Conservation (phyloP, 1,140 invertebrate genomes). For the Daktulosphaira vitifoliae region DNA sequence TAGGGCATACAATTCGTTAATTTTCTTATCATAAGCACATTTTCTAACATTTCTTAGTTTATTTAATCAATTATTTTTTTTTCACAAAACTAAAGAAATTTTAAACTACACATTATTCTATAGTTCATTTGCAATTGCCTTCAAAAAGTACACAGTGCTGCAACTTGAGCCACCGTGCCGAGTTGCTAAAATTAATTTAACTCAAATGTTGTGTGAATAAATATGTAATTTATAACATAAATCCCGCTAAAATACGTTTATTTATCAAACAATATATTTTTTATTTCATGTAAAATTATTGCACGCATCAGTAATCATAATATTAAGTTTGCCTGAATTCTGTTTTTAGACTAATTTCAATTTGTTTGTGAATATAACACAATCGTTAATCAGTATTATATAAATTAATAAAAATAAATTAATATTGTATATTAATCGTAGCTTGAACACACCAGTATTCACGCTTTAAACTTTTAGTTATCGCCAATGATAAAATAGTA, state of each 20-base stretch:
- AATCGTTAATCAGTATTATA: constrained; percentile 21
- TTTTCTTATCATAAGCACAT: no score
- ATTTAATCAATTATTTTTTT: no score
- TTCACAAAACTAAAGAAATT: no score
- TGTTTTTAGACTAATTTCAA: constrained; percentile 13
- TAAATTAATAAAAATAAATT: no score
- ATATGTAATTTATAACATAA: constrained; percentile 11
- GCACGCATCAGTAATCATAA: constrained; percentile 5
- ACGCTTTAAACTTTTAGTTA: constrained; percentile 22
- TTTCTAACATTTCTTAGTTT: no score
- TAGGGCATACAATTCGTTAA: background rate
- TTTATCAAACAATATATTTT: constrained; percentile 2
- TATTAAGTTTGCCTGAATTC: constrained; percentile 29
- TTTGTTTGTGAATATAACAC: constrained; percentile 12
- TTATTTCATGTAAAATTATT: constrained; percentile 22
- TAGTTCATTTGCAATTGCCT: no score
- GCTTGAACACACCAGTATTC: constrained; percentile 13
- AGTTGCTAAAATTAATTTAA: constrained; percentile 19
- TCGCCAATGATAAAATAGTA: constrained; percentile 12
- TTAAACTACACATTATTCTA: no score
- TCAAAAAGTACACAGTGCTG: no score
- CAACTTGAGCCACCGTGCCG: constrained; percentile 27
- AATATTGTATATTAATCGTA: background rate
- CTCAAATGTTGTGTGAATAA: constrained; percentile 5
- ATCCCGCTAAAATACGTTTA: background rate